Conservation (phyloP, 2,797 vertebrate genomes). For the Dermochelys coriacea region DNA sequence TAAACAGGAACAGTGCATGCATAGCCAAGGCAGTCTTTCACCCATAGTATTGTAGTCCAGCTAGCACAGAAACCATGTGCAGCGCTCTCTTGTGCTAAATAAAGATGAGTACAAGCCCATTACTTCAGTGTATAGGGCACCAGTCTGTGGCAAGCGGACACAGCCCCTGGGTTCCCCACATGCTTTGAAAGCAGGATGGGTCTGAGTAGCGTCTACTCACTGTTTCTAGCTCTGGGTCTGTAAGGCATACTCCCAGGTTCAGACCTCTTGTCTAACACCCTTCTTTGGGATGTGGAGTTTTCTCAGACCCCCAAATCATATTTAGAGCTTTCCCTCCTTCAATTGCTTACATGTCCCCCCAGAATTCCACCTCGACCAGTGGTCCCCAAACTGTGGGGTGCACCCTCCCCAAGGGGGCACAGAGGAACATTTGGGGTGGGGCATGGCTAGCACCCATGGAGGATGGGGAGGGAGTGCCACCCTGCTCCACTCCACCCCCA, state of each 20-base stretch:
- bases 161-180: not conserved
- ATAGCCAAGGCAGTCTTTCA: not conserved
- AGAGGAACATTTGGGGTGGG: too few relatives aligned
- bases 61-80: not conserved
- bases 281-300: accelerated
- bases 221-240: not conserved
- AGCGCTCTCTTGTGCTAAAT: not conserved
- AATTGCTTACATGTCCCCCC: too few relatives aligned
- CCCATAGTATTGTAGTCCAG: not conserved
- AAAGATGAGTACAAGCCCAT: not conserved
- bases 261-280: accelerated
- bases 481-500: too few relatives aligned
- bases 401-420: accelerated
- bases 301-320: accelerated
- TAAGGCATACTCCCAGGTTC: not conserved
- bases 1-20: accelerated
- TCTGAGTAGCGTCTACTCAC: not conserved
- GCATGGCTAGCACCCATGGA: too few relatives aligned
- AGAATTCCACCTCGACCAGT: too few relatives aligned
- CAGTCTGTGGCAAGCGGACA: not conserved
- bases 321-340: too few relatives aligned
- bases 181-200: not conserved
- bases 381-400: too few relatives aligned
- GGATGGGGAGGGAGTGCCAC: too few relatives aligned
- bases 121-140: not conserved